Evolutionary conservation across 2,888 invertebrate genomes (phyloP), one percentile per base, ranked within the genome.

Genomic region (Lithosia quadra): DNA sequence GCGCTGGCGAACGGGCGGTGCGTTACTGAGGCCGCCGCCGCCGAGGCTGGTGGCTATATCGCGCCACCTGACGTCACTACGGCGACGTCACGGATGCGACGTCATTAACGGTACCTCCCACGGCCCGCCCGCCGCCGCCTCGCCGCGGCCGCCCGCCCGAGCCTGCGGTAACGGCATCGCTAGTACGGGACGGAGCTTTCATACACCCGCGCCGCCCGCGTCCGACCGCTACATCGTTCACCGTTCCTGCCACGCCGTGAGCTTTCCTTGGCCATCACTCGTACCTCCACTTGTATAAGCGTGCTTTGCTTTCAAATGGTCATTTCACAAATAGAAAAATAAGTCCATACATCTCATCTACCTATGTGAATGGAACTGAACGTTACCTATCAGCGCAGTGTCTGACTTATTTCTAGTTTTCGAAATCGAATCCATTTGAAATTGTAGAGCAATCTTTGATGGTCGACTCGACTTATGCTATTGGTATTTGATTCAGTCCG

Each of bases 101-200:
- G 94, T 94, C 94, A 94, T 92, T 94, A 95, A 94, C 95, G 95
- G 95, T 93, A 95, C 94, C 94, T 94, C 94, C 94, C 94, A 94
- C 94, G 91, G 92, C 86, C 94, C 93, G 94, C 94, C 93, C 92
- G 91, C 90, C 89, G 86, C 90, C 89, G 84, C 83, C 82, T 80
- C 84, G 82, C 84, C 86, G 85, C 86, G 79, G 88, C 91, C 92
- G 92, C 92, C 93, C 93, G 93, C 93, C 94, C 93, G 94, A 93
- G 92, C 92, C 93, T 93, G 92, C 93, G 93, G 91, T 94, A 94
- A 95, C 94, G 95, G 94, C 92, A 94, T 84, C 92, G 92, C 92
- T 90, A 90, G 95, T 94, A 92, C 90, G 90, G 86, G 83, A 83
- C 85, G 86, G 89, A 93, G 93, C 94, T 93, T 93, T 92, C 90